Percentiles rank a stretch among this genome's conserved stretches.
Conservation (phyloP, 2,113 vertebrate genomes). For the Cynoglossus semilaevis region DNA sequence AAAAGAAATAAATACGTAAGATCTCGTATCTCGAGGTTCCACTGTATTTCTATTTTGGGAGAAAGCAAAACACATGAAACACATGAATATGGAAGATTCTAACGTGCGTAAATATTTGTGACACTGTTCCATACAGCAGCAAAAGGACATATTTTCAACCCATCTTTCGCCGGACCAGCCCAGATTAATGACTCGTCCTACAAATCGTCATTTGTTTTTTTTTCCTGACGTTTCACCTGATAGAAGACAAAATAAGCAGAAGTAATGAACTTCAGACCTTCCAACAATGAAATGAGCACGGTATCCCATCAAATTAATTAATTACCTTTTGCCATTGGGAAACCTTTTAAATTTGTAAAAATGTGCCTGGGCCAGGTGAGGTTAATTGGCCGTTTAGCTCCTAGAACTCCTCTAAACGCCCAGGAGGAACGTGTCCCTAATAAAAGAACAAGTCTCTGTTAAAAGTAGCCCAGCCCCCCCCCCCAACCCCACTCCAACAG, state of each 20-base stretch:
- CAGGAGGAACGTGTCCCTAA: slow-evolving; percentile 66
- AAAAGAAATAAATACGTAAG: too few species aligned
- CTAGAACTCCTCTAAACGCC: slow-evolving; percentile 60
- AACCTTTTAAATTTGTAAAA: slow-evolving; percentile 73
- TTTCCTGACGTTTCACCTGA: slow-evolving; percentile 39
- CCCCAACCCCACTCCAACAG: slow-evolving; percentile 7
- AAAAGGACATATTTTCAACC: slow-evolving; percentile 19
- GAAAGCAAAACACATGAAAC: too few species aligned
- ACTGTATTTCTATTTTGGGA: too few species aligned
- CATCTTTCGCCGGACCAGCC: slow-evolving; percentile 13
- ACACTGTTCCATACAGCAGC: background rate
- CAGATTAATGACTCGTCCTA: slow-evolving; percentile 55
- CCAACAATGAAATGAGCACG: slow-evolving; percentile 65
- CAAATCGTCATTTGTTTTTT: slow-evolving; percentile 66
- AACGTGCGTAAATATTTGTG: too few species aligned
- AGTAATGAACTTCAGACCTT: slow-evolving; percentile 67
- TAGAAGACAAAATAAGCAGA: slow-evolving; percentile 61
- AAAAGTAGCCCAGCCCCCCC: slow-evolving; percentile 73
- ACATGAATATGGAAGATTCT: too few species aligned
- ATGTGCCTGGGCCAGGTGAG: slow-evolving; percentile 70
- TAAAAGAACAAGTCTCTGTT: slow-evolving; percentile 61
- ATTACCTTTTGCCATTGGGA: slow-evolving; percentile 72
- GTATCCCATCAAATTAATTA: slow-evolving; percentile 71
- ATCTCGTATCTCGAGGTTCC: too few species aligned
- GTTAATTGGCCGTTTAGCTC: slow-evolving; percentile 78